Percentiles rank a stretch among this genome's conserved stretches.
Conservation (phyloP, 2,888 invertebrate species). For the Heteromurus nitidus region DNA sequence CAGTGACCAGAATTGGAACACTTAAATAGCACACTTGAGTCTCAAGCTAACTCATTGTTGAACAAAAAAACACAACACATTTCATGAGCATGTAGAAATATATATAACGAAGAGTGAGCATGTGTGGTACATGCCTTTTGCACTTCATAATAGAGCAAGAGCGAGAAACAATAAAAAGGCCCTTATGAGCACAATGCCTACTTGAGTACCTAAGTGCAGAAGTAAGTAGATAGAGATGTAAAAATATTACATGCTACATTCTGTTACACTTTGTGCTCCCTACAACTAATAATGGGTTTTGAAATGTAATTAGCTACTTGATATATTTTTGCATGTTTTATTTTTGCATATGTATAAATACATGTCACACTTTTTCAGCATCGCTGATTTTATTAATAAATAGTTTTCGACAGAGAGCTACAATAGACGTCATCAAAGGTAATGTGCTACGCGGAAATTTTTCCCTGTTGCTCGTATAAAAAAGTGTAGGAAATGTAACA, state of each 20-base stretch:
- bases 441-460: no score
- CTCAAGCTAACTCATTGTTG: slow-evolving; percentile 18
- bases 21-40: slow-evolving; percentile 56
- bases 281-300: slow-evolving; percentile 32
- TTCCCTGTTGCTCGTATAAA: no score
- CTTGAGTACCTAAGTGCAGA: background rate
- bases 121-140: slow-evolving; percentile 39
- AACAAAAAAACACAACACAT: slow-evolving; percentile 7
- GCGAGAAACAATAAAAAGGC: background rate
- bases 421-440: no score
- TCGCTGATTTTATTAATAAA: slow-evolving; percentile 1
- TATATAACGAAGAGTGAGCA: background rate
- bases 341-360: no score
- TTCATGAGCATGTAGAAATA: background rate
- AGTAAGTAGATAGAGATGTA: no score
- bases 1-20: slow-evolving; percentile 64
- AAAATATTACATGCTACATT: background rate
- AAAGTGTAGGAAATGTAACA: no score
- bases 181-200: background rate
- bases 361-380: slow-evolving; percentile 51
- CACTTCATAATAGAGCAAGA: slow-evolving; percentile 37
- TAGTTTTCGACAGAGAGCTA: no score
- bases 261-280: slow-evolving; percentile 31
- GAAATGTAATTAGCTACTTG: slow-evolving; percentile 42
- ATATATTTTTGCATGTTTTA: background rate